phyloP scores from a whole-genome alignment of 2,113 vertebrate species.

The Gymnobelideus leadbeateri region DNA sequence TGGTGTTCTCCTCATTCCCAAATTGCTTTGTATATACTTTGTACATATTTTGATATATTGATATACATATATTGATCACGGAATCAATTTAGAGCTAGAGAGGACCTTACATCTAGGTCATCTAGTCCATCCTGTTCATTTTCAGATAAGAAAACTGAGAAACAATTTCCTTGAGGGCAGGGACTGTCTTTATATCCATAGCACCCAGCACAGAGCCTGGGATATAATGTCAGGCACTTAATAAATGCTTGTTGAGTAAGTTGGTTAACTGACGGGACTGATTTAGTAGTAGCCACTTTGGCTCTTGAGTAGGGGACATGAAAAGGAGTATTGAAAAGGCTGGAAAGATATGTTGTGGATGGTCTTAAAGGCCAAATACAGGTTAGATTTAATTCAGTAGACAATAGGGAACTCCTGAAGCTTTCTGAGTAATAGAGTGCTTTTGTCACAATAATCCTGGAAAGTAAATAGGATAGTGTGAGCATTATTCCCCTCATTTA shows the following conservation, averaged over 20 bases:
- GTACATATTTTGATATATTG: background rate
- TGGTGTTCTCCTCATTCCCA: background rate
- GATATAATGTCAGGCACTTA: background rate
- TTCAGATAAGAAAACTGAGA: background rate
- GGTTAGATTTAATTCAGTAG: background rate
- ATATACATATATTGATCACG: background rate
- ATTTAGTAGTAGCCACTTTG: background rate
- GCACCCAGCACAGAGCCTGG: background rate
- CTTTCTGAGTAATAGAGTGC: background rate
- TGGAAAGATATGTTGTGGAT: background rate
- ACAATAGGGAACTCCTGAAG: background rate
- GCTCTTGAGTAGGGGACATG: background rate
- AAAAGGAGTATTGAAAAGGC: background rate
- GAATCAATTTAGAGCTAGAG: background rate
- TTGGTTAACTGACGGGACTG: background rate
- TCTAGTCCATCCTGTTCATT: background rate
- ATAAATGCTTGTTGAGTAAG: background rate
- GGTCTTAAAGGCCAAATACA: background rate
- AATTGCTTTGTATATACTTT: background rate
- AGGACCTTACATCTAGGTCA: background rate
- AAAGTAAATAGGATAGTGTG: background rate
- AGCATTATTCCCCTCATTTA: background rate
- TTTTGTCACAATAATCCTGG: background rate
- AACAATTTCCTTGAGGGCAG: background rate
- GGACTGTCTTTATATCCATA: background rate